Base-by-base conservation (phyloP, 2,113 vertebrate species). In the Toxotes jaculatrix region DNA sequence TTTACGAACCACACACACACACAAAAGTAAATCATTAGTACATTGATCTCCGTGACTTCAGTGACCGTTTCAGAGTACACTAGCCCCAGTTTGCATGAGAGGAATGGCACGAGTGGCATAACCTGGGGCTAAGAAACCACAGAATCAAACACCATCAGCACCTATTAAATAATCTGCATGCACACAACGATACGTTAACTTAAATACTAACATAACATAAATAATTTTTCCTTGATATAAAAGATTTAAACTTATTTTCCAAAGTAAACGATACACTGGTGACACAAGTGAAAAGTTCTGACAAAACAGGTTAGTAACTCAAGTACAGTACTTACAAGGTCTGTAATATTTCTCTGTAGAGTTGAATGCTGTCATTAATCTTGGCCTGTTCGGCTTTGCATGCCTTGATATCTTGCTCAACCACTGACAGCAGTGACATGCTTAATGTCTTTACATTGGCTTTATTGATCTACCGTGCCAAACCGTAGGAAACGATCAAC, bases 301-400 rank as follows among this genome's bases (percentile, higher is more conserved):
- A 45, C 27, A 3, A 42, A 9, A 1, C 13, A 23, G 2, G 2
- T 0, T 0, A 53, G 27, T 69, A 3, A 40, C 1, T 51, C 7
- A 21, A 0, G 16, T 16, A 56, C 5, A 3, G 16, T 68, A 93
- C 94, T 93, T 89, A 96, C 95, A 94, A 31, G 9, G 38, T 68
- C 6, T 62, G 63, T 74, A 95, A 27, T 7, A 94, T 61, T 34
- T 91, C 87, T 60, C 63, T 89, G 79, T 84, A 91, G 23, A 77
- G 71, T 1, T 85, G 76, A 85, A 89, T 92, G 0, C 17, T 86
- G 21, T 81, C 83, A 4, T 91, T 79, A 2, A 94, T 86, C 77
- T 51, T 89, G 17, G 74, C 57, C 83, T 95, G 94, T 76, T 95
- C 93, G 2, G 21, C 83, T 87, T 88, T 93, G 78, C 80, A 91